Evolutionary conservation across 2,797 vertebrate species (phyloP).

Genomic region (Bovichtus diacanthus): DNA sequence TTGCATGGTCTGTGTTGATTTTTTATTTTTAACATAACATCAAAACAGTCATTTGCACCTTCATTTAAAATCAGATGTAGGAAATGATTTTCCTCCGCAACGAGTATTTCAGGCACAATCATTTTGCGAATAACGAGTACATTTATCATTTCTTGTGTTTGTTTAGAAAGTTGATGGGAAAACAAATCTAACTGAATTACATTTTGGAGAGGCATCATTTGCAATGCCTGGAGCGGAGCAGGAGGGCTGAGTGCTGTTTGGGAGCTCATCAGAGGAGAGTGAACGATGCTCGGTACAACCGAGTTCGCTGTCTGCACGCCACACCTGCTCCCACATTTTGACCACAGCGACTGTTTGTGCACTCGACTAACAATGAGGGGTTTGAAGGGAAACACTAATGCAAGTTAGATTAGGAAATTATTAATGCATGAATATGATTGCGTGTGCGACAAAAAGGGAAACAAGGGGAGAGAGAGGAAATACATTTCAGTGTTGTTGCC

Average conservation of each 20-base stretch:
- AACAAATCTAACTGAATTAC: slow-evolving; percentile 26
- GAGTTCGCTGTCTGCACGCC: slow-evolving; percentile 39
- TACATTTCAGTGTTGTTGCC: background rate
- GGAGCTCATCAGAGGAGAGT: slow-evolving; percentile 53
- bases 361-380: slow-evolving; percentile 31
- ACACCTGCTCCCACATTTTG: slow-evolving; percentile 44
- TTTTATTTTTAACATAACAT: background rate
- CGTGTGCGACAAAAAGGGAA: background rate
- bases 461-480: background rate
- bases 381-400: slow-evolving; percentile 33
- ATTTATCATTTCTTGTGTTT: slow-evolving; percentile 36
- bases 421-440: slow-evolving; percentile 10
- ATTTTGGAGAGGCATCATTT: slow-evolving; percentile 34
- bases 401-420: slow-evolving; percentile 27
- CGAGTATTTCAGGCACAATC: slow-evolving; percentile 2
- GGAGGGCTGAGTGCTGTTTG: slow-evolving; percentile 37
- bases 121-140: slow-evolving; percentile 16
- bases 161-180: slow-evolving; percentile 14
- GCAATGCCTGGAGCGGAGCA: slow-evolving; percentile 22
- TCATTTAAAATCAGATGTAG: background rate
- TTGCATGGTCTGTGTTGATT: slow-evolving; percentile 4
- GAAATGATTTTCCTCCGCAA: background rate
- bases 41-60: slow-evolving; percentile 1
- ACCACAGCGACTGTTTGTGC: slow-evolving; percentile 19
- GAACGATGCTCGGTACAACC: slow-evolving; percentile 26